These are phyloP conservation scores for Pangasius djambal DNA, from an alignment of 2,797 vertebrate species.

Conservation along the genomic window DNA sequence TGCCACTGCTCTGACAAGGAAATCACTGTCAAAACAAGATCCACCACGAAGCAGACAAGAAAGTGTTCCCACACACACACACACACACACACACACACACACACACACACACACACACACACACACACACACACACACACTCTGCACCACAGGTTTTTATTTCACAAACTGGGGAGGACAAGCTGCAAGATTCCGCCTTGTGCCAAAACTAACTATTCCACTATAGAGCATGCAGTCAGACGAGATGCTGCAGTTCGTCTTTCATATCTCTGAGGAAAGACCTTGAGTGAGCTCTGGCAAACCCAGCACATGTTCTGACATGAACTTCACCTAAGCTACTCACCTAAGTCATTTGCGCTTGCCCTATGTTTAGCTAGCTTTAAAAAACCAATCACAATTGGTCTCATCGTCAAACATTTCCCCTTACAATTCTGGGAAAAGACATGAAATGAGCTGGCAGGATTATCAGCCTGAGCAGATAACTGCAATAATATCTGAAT, in stretches of 20 bases:
- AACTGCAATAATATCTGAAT: conserved; percentile 21
- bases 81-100: conserved; percentile 6
- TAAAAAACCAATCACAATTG: conserved; percentile 11
- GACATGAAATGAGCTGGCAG: conserved; percentile 16
- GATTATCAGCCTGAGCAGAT: conserved; percentile 28
- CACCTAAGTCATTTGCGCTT: neutral
- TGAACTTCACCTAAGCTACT: conserved; percentile 8
- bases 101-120: conserved; percentile 16
- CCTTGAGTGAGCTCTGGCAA: conserved; percentile 10
- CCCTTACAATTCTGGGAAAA: conserved; percentile 15
- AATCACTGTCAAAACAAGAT: conserved; percentile 58
- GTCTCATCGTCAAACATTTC: neutral
- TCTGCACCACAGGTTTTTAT: conserved; percentile 39
- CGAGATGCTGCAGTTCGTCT: conserved; percentile 9
- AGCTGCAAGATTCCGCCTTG: conserved; percentile 22
- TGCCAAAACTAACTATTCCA: conserved; percentile 48
- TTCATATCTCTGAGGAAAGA: conserved; percentile 22
- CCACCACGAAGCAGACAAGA: conserved; percentile 36
- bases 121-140: conserved; percentile 4
- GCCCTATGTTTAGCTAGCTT: neutral
- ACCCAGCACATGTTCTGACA: neutral
- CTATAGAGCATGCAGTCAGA: conserved; percentile 24
- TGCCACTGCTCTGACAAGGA: conserved; percentile 46
- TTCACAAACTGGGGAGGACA: conserved; percentile 41
- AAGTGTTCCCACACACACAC: conserved; percentile 37